Percentiles rank a stretch among this genome's conserved stretches.
These are phyloP conservation scores for Casuarius casuarius DNA, from an alignment of 2,113 vertebrate genomes.

Conservation along the genomic window DNA sequence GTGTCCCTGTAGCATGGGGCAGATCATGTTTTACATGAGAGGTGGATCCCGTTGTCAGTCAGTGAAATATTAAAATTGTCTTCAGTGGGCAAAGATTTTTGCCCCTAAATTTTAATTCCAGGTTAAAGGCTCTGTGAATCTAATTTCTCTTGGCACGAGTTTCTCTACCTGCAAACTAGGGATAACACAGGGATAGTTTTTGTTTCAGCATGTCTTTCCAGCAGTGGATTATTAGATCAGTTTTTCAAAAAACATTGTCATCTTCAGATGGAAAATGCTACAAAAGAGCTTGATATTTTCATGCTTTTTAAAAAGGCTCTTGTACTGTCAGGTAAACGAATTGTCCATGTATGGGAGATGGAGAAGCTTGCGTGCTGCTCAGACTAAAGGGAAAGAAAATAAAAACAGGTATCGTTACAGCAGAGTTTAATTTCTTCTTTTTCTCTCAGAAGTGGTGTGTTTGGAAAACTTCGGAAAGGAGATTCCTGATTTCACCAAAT, in stretches of 20 bases:
- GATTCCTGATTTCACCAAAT: not conserved
- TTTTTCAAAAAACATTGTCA: not conserved
- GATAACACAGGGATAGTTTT: not conserved
- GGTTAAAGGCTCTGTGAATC: not conserved
- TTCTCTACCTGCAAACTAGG: not conserved
- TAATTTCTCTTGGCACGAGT: not conserved
- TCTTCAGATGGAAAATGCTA: not conserved
- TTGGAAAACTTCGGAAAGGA: not conserved
- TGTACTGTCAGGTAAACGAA: not conserved
- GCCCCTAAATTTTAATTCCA: not conserved
- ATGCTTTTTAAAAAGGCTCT: not conserved
- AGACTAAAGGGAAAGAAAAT: not conserved
- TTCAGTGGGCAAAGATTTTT: not conserved
- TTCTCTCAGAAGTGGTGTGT: not conserved
- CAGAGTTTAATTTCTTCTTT: not conserved
- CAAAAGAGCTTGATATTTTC: not conserved
- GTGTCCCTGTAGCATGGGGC: not conserved
- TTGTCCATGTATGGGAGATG: not conserved
- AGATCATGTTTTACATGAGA: not conserved
- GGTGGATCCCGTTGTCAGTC: not conserved
- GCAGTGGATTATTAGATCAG: not conserved
- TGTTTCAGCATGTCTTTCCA: not conserved
- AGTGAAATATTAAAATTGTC: not conserved
- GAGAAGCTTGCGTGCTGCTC: not conserved
- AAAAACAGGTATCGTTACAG: not conserved